Conservation (phyloP, 1,140 invertebrate genomes). For the Pararge aegeria region DNA sequence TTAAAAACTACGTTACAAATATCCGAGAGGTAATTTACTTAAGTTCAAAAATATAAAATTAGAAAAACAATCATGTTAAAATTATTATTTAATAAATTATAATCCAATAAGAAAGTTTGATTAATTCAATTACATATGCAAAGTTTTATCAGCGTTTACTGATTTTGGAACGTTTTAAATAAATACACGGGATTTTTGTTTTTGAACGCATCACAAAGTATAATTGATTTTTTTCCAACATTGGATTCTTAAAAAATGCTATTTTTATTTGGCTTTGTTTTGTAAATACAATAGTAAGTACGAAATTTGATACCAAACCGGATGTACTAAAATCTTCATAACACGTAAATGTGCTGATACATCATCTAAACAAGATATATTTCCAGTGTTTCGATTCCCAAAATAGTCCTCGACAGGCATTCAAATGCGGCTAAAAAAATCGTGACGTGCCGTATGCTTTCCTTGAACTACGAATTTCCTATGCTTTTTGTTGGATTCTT, state of each 20-base stretch:
- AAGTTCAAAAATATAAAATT: too few species aligned
- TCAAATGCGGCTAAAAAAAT: not conserved
- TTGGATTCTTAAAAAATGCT: slow-evolving; percentile 20
- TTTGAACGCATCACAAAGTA: slow-evolving; percentile 15
- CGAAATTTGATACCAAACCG: not conserved
- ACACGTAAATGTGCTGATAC: not conserved
- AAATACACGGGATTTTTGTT: too few species aligned
- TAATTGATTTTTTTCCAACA: slow-evolving; percentile 34
- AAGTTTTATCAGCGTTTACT: too few species aligned
- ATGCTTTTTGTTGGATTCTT: not conserved
- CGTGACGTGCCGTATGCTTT: not conserved
- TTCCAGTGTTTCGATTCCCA: not conserved
- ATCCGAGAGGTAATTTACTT: too few species aligned
- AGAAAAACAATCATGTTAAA: too few species aligned
- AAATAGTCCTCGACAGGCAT: not conserved
- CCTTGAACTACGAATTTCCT: not conserved
- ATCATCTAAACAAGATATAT: not conserved
- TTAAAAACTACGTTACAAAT: too few species aligned
- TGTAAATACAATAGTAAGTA: slow-evolving; percentile 28
- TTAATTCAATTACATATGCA: too few species aligned
- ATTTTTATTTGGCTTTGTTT: slow-evolving; percentile 29
- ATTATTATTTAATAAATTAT: too few species aligned
- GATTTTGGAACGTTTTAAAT: too few species aligned
- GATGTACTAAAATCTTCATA: not conserved
- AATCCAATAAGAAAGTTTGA: too few species aligned